These are phyloP conservation scores for Cebus imitator DNA, from an alignment of 2,113 vertebrate genomes.

Conservation along the genomic window DNA sequence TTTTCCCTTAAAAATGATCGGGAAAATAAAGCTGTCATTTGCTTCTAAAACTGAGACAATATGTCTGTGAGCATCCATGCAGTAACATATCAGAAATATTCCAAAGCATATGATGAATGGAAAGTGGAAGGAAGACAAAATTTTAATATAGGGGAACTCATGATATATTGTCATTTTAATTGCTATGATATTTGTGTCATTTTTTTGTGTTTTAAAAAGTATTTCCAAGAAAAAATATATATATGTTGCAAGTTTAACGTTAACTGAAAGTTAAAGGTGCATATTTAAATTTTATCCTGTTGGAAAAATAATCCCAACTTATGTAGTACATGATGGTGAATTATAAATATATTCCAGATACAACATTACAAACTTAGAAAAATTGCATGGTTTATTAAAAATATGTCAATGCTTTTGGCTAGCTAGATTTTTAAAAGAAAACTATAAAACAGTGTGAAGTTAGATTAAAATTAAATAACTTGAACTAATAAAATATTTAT, in stretches of 20 bases:
- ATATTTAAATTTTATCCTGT: neutral
- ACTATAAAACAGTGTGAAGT: neutral
- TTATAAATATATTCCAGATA: neutral
- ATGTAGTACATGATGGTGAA: neutral
- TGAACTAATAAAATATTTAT: constrained; percentile 7
- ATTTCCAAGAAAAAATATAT: neutral
- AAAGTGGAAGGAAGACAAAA: neutral
- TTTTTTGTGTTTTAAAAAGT: neutral
- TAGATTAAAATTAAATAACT: neutral
- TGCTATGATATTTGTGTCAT: neutral
- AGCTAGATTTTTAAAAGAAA: neutral
- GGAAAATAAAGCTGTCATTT: neutral
- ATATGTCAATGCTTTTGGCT: neutral
- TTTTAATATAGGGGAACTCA: neutral
- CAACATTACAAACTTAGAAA: neutral
- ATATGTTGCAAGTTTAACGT: neutral
- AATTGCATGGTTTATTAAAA: neutral
- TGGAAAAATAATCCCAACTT: neutral
- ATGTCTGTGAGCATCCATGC: neutral
- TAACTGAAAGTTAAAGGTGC: neutral
- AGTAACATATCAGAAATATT: neutral
- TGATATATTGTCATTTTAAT: neutral
- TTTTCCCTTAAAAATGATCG: neutral
- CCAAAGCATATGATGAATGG: neutral
- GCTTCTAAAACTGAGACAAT: neutral